phyloP scores from a whole-genome alignment of 2,888 invertebrate species.

The Nysson spinosus region DNA sequence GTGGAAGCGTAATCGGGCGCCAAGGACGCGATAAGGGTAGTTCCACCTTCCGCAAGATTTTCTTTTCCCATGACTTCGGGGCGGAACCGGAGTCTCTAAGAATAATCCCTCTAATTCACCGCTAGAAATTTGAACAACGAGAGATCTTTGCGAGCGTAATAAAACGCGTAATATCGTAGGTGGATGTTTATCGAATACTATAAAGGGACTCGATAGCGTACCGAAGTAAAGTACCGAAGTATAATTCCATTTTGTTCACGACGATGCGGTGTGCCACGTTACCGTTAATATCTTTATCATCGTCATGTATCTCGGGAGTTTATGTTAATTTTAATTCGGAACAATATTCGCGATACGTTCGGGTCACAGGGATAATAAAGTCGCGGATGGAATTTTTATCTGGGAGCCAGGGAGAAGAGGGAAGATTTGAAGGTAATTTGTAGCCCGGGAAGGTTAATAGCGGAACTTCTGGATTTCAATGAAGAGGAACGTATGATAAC shows the following conservation, averaged over 20 bases:
- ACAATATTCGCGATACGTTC: constrained; percentile 1
- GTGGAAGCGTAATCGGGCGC: constrained; percentile 2
- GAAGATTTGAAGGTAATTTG: not conserved
- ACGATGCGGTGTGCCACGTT: no score
- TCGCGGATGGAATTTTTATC: not conserved
- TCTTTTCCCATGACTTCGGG: not conserved
- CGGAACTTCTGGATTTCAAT: not conserved
- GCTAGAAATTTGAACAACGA: no score
- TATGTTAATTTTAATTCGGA: constrained; percentile 18
- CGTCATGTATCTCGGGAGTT: constrained; percentile 6
- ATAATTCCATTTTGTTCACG: no score
- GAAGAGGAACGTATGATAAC: not conserved
- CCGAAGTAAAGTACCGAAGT: no score
- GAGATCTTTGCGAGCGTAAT: no score
- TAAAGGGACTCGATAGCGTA: no score
- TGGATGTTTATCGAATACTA: no score
- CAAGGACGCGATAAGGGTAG: constrained; percentile 22
- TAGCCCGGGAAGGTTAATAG: not conserved
- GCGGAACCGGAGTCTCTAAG: no score
- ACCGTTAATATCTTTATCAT: constrained; percentile 11
- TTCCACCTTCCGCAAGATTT: constrained; percentile 6
- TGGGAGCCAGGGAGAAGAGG: not conserved
- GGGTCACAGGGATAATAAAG: not conserved
- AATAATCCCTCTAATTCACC: no score
- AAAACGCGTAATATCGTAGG: no score